Base-by-base conservation (phyloP, 2,888 invertebrate genomes). In the Philopedon plagiatum region DNA sequence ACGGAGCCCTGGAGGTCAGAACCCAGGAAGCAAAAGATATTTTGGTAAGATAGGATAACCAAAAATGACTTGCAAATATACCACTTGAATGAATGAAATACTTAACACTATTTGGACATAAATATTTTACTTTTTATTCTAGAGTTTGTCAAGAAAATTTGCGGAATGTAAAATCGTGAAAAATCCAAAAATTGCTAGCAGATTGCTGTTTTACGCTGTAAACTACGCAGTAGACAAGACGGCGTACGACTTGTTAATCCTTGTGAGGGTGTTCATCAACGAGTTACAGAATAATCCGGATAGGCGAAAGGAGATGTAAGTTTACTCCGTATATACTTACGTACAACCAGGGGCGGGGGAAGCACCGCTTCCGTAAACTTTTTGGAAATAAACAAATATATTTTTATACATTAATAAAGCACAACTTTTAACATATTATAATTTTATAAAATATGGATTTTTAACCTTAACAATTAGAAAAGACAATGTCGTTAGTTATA, bases 31-130 rank as follows among this genome's bases (percentile, higher is more conserved):
- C 65, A 32, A 65, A 54, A 37, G 41, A 39, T 37, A 41, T 65
- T 41, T 41, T 65, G 41, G 65, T 65, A 56, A 39, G 37, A 58
- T n/a, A n/a, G n/a, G n/a, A n/a, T n/a, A n/a, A n/a, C n/a, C n/a
- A n/a, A n/a, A n/a, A n/a, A n/a, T n/a, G n/a, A n/a, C n/a, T n/a
- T n/a, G n/a, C n/a, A n/a, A n/a, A n/a, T n/a, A n/a, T n/a, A n/a
- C n/a, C n/a, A n/a, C n/a, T n/a, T n/a, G n/a, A n/a, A n/a, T n/a
- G n/a, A n/a, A n/a, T n/a, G n/a, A n/a, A n/a, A n/a, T n/a, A n/a
- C n/a, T n/a, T n/a, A n/a, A n/a, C n/a, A n/a, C n/a, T n/a, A n/a
- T n/a, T n/a, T n/a, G n/a, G n/a, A n/a, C n/a, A n/a, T n/a, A n/a
- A n/a, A n/a, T n/a, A n/a, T n/a, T n/a, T n/a, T n/a, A n/a, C n/a